Conservation (phyloP, 2,113 vertebrate genomes). For the Pipa parva region DNA sequence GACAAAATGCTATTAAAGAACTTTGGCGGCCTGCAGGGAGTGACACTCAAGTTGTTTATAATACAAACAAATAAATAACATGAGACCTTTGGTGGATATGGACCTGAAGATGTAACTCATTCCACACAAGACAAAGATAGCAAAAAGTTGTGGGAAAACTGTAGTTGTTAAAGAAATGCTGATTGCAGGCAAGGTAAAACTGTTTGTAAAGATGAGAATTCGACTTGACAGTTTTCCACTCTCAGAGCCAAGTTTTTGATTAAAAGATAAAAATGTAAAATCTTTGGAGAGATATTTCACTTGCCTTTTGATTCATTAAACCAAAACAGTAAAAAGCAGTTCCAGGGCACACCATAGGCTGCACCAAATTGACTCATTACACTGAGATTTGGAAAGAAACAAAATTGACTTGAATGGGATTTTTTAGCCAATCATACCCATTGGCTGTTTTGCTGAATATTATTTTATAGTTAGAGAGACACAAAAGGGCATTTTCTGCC, state of each 20-base stretch:
- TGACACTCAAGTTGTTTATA: constrained; percentile 44
- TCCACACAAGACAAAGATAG: not conserved
- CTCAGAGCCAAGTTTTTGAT: not conserved
- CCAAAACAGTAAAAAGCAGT: not conserved
- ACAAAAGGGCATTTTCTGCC: not conserved
- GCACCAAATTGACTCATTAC: not conserved
- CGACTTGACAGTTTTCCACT: not conserved
- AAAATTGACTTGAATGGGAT: not conserved
- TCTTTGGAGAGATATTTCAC: not conserved
- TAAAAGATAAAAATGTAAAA: not conserved
- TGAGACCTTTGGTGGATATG: constrained; percentile 39
- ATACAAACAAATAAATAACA: constrained; percentile 44
- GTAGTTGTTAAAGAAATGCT: not conserved
- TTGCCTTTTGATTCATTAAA: not conserved
- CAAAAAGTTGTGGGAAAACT: not conserved
- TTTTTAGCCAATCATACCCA: not conserved
- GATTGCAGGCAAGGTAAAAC: not conserved
- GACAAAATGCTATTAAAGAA: constrained; percentile 39
- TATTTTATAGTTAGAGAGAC: not conserved
- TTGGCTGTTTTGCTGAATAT: not conserved
- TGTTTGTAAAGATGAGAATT: not conserved
- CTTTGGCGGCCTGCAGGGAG: constrained; percentile 23
- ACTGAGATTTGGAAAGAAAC: not conserved
- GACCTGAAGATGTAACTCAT: not conserved
- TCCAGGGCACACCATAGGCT: not conserved